Conservation (phyloP, 2,113 vertebrate species). For the Illadopsis cleaveri region DNA sequence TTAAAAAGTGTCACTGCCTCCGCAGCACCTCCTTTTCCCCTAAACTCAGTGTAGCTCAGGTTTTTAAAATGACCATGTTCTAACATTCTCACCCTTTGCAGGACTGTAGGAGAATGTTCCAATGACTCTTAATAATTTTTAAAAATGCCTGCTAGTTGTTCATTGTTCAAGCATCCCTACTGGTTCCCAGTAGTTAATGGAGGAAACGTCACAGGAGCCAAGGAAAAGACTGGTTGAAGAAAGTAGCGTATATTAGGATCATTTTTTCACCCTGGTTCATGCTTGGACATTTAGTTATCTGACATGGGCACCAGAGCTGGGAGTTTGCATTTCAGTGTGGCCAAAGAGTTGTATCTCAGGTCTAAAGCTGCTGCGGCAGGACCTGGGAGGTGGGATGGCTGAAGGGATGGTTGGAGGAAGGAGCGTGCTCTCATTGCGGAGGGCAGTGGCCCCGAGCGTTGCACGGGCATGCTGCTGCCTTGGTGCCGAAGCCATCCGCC, state of each 20-base stretch:
- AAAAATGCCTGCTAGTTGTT: neutral
- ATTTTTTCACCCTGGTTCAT: neutral
- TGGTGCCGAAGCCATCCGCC: rapidly evolving
- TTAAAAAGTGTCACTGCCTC: neutral
- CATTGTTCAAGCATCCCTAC: neutral
- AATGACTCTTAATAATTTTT: neutral
- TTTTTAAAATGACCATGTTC: neutral
- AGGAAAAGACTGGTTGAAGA: neutral
- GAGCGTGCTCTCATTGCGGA: rapidly evolving
- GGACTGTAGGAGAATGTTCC: neutral
- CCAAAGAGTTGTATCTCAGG: rapidly evolving
- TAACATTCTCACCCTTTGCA: neutral
- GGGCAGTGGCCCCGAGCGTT: rapidly evolving
- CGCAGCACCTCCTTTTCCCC: neutral
- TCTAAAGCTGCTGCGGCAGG: rapidly evolving
- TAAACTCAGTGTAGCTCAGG: neutral
- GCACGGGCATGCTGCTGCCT: neutral
- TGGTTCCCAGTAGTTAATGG: neutral
- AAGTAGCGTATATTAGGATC: neutral
- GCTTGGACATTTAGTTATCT: neutral
- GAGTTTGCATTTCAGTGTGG: neutral
- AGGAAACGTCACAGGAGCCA: neutral
- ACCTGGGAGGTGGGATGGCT: neutral
- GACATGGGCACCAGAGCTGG: neutral
- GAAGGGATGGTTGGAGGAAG: neutral